Base-by-base conservation (phyloP, 2,797 vertebrate genomes). In the Varecia variegata region DNA sequence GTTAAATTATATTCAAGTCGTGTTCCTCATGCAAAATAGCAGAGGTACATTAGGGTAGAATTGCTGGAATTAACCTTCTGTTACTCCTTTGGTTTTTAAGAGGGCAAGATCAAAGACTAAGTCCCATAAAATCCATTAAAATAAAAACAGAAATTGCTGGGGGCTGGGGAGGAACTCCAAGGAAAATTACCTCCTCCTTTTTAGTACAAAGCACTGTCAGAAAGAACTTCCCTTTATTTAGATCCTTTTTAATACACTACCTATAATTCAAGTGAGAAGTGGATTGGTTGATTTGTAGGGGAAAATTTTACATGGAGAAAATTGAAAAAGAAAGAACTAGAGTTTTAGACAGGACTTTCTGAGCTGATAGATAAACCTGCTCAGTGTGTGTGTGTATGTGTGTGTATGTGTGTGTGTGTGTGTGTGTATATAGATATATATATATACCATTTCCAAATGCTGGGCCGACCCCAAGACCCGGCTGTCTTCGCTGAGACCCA, bases 81-180 rank as follows among this genome's bases (percentile, higher is more conserved):
- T 97, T 79, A 50, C 92, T 95, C 81, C 58, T 94, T 62, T 94
- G 96, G 94, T 95, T 77, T 97, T 93, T 87, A 71, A 96, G 88
- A 97, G 86, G 88, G 71, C 70, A 95, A 95, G 97, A 87, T 65
- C 97, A 97, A 98, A 71, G 60, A 86, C 62, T 74, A 95, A 76
- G 3, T 93, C 95, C 95, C 76, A 87, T 97, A 65, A 68, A 97
- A 93, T 18, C 23, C 30, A 96, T 98, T 98, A 90, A 97, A 98
- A 97, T 58, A 0, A 96, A 96, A 90, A 50, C 94, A 94, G 68
- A 96, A 96, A 96, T 93, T 96, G 73, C 27, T 95, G 58, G 94
- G 65, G 27, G 76, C 77, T 94, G 62, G 73, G 82, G 50, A 96
- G 67, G 70, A 95, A 80, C 88, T 70, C 81, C 81, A 90, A 88